phyloP scores from a whole-genome alignment of 2,888 invertebrate genomes.

The Pseudococcus viburni region DNA sequence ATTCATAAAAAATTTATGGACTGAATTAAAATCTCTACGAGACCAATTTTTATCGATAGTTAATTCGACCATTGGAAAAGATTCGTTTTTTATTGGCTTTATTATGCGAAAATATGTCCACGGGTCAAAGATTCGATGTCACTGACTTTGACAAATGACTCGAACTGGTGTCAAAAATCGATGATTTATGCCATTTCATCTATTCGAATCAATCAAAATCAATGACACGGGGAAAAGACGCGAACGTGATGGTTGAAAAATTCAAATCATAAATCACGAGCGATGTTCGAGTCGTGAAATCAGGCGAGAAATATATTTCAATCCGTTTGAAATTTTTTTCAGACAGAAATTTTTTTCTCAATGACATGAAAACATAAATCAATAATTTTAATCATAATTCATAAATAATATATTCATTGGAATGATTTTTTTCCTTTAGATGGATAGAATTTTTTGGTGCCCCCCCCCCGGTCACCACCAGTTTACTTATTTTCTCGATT shows the following conservation, averaged over 20 bases:
- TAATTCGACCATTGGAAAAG: neutral
- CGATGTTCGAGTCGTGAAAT: neutral
- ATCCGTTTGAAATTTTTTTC: neutral
- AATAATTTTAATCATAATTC: no score
- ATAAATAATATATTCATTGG: no score
- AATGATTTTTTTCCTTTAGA: no score
- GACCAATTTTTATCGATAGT: neutral
- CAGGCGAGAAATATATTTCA: neutral
- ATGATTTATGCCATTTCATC: neutral
- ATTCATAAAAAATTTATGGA: no score
- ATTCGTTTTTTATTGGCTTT: neutral
- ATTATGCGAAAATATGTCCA: neutral
- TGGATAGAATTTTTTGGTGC: no score
- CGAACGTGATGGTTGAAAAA: neutral
- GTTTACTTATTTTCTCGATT: neutral
- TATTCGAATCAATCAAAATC: neutral
- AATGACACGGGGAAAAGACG: neutral
- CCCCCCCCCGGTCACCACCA: no score
- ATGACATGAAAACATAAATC: no score
- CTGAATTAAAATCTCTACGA: no score
- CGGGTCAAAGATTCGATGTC: neutral
- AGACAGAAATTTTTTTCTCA: no score
- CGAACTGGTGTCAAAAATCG: neutral
- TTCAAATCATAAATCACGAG: neutral
- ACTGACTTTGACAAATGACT: neutral